Base-by-base conservation (phyloP, 2,797 vertebrate species). In the Oreonectes daqikongensis region DNA sequence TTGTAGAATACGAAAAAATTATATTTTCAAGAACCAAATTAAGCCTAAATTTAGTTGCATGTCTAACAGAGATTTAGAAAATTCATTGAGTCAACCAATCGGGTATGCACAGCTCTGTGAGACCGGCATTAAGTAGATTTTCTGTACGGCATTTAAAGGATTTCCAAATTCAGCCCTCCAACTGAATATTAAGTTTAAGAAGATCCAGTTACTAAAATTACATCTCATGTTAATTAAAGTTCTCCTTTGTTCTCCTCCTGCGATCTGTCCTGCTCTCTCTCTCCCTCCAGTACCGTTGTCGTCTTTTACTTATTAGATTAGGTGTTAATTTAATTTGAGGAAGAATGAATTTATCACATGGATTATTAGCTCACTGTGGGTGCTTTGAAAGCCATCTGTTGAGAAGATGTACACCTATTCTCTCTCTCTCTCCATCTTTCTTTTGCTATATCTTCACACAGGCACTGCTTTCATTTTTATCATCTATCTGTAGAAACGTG, bases 261-360 rank as follows among this genome's bases (percentile, higher is more conserved):
- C 24, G n/a, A 44, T 72, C 42, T 59, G 35, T 75, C 40, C 52
- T 48, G 57, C 42, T 73, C 18, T n/a, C 53, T 73, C 42, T 70
- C 59, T 77, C 22, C 65, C 64, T 52, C 59, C 57, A 67, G 65
- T 81, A 65, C 79, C 80, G 64, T 84, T 77, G 53, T 67, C 64
- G 32, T 81, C 70, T 79, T 88, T 84, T 88, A 87, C 84, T 79
- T 81, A n/a, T 69, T 67, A 83, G 88, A 90, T 91, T 89, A 90
- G 83, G 79, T 52, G 26, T 83, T 91, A 84, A 90, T 91, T 91
- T 91, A 76, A 89, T 90, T 91, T 89, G 84, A 79, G 81, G 67
- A 9, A 11, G 82, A 82, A 87, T 81, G 52, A 81, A 82, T 81
- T 57, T 42, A 82, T 86, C 52, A 72, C 52, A 50, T 46, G 63